These are phyloP conservation scores for Ricordea florida DNA, from an alignment of 92 coral and sea anemone species.

Conservation along the genomic window DNA sequence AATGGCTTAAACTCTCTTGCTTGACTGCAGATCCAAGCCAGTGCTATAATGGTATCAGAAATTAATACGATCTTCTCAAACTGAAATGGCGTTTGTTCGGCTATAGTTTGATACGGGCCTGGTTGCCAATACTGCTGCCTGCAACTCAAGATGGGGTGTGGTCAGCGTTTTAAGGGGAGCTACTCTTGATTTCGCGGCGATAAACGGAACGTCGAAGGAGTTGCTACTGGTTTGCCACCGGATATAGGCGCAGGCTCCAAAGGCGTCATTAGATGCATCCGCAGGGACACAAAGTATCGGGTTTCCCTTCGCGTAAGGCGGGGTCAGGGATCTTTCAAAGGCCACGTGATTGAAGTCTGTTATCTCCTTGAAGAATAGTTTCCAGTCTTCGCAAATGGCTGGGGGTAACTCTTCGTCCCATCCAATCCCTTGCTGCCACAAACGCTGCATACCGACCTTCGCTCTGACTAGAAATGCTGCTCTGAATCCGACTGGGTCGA, in stretches of 20 bases:
- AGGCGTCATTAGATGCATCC: constrained; percentile 44
- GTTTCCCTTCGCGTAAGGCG: constrained; percentile 1
- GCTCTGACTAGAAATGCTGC: constrained; percentile 38
- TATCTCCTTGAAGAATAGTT: too few relatives aligned
- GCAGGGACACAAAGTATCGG: constrained; percentile 40
- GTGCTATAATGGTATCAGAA: constrained; percentile 7
- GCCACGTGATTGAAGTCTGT: constrained; percentile 12
- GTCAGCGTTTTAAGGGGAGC: background rate
- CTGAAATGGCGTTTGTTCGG: constrained; percentile 19
- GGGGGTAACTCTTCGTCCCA: constrained; percentile 46
- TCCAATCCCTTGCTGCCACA: constrained; percentile 43
- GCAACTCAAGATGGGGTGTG: constrained; percentile 1
- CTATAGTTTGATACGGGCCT: constrained; percentile 25
- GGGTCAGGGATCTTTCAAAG: constrained; percentile 22
- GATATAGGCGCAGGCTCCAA: constrained; percentile 43
- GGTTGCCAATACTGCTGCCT: constrained; percentile 20
- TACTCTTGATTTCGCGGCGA: constrained; percentile 32
- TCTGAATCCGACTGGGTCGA: constrained; percentile 53
- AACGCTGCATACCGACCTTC: constrained; percentile 32
- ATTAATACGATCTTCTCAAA: constrained; percentile 30
- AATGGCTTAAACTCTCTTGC: constrained; percentile 39
- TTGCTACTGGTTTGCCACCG: too few relatives aligned
- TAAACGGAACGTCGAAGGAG: background rate
- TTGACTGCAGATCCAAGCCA: constrained; percentile 51
- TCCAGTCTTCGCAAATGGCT: too few relatives aligned